phyloP scores from a whole-genome alignment of 2,113 vertebrate genomes.

The Burhinus bistriatus region DNA sequence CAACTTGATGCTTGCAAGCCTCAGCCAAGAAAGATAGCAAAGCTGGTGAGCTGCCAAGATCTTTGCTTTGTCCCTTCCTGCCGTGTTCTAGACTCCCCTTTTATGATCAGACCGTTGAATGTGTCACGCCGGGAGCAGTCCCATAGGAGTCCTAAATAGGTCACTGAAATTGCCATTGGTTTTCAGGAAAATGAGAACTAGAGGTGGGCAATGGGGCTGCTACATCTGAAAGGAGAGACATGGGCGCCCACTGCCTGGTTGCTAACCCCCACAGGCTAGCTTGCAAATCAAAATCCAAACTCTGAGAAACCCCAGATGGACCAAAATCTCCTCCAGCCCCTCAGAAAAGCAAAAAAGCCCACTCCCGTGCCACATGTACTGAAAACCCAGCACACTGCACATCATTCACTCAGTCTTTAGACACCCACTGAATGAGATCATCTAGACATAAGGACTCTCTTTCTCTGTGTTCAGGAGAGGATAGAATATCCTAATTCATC shows the following conservation, averaged over 20 bases:
- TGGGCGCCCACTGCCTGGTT: neutral
- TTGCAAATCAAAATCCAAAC: neutral
- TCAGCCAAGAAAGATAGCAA: constrained; percentile 50
- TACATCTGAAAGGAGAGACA: neutral
- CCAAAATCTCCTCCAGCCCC: neutral
- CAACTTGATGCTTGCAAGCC: constrained; percentile 59
- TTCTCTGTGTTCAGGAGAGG: neutral
- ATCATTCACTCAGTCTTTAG: neutral
- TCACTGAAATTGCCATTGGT: neutral
- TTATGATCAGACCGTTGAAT: neutral
- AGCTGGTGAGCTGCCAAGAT: constrained; percentile 53
- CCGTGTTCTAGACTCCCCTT: neutral
- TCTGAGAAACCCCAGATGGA: neutral
- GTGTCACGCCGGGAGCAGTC: neutral
- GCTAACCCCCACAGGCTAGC: neutral
- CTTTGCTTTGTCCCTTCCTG: constrained; percentile 26
- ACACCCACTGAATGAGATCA: constrained; percentile 5
- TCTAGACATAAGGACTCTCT: constrained; percentile 9
- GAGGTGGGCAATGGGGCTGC: neutral
- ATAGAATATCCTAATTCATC: constrained; percentile 24
- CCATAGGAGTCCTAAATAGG: neutral
- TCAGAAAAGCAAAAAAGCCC: neutral
- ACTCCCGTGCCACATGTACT: neutral
- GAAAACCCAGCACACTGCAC: neutral
- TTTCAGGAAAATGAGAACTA: neutral